Conservation (phyloP, 2,888 invertebrate genomes). For the Heteromyza rotundicornis region DNA sequence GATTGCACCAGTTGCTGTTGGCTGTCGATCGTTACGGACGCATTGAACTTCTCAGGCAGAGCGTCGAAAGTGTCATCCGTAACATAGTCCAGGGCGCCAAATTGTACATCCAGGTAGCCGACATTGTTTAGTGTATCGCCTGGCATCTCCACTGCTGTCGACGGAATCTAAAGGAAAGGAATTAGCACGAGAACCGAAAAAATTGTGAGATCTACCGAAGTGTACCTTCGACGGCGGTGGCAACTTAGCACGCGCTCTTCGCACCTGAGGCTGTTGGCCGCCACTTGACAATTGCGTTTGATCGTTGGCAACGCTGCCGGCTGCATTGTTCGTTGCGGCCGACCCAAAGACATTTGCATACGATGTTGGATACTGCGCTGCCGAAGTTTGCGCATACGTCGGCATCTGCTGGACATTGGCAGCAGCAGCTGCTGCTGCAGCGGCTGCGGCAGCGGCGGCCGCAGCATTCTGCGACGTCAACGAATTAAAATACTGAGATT, state of each 20-base stretch:
- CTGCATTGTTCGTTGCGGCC: constrained; percentile 32
- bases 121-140: constrained; percentile 79
- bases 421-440: constrained; percentile 26
- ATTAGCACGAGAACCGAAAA: not conserved
- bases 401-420: constrained; percentile 33
- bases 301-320: constrained; percentile 34
- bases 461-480: constrained; percentile 55
- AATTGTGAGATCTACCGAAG: not conserved
- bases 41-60: constrained; percentile 60
- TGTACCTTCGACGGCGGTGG: constrained; percentile 84
- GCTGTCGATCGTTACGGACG: constrained; percentile 53
- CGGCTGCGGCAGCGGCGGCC: constrained; percentile 29
- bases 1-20: constrained; percentile 45
- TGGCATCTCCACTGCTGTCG: constrained; percentile 96
- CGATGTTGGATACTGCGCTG: constrained; percentile 53
- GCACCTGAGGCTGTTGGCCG: constrained; percentile 60
- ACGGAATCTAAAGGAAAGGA: constrained; percentile 76
- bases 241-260: constrained; percentile 72
- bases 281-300: constrained; percentile 41
- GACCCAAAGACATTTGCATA: constrained; percentile 60
- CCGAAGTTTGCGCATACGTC: constrained; percentile 29
- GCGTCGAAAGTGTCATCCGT: constrained; percentile 62
- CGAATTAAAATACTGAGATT: constrained; percentile 70
- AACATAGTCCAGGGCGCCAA: constrained; percentile 84
- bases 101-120: constrained; percentile 88